Conservation (phyloP, 2,797 vertebrate species). For the Oreortyx pictus region DNA sequence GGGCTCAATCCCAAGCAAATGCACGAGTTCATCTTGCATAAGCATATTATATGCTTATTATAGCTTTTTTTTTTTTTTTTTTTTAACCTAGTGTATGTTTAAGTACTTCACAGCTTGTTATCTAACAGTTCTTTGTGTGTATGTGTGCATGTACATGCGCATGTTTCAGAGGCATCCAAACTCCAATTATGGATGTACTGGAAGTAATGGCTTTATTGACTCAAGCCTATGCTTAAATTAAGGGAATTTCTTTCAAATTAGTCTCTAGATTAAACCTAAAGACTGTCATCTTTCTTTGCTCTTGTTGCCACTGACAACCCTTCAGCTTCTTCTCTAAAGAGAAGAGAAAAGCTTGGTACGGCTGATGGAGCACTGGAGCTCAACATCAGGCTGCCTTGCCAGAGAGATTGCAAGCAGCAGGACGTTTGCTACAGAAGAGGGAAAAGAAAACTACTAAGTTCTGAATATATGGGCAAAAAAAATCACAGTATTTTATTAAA, state of each 20-base stretch:
- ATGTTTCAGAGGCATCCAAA: neutral
- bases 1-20: neutral
- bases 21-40: neutral
- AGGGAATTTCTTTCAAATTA: neutral
- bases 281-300: neutral
- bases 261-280: neutral
- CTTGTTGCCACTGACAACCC: neutral
- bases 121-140: neutral
- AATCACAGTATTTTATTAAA: neutral
- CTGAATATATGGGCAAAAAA: fast-evolving
- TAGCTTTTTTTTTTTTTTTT: neutral
- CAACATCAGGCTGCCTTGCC: neutral
- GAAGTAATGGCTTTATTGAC: neutral
- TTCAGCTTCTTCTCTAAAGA: neutral
- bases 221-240: neutral
- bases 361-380: neutral
- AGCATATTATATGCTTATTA: neutral
- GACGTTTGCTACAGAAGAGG: neutral
- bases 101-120: neutral
- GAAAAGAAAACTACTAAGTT: neutral
- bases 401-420: neutral
- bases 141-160: fast-evolving
- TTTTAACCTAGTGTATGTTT: neutral
- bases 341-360: neutral
- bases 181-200: neutral